A percentile compares a stretch with the other conserved stretches of the same genome.
phyloP scores from a whole-genome alignment of 2,797 vertebrate species.

The Gallirallus australis region DNA sequence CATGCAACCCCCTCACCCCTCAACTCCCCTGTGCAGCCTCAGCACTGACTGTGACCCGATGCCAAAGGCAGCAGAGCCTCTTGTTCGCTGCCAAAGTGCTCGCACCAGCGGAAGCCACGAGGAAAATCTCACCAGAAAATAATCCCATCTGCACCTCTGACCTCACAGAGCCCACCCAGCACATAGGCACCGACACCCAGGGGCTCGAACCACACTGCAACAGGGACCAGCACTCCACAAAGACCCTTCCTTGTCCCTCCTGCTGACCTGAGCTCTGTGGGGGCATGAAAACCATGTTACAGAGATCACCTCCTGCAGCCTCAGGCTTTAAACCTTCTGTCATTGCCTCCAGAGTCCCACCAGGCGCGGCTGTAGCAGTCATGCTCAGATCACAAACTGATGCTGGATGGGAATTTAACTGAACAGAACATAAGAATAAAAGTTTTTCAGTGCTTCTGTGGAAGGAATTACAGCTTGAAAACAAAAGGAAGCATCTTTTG shows the following conservation, averaged over 20 bases:
- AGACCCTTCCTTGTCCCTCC: not conserved
- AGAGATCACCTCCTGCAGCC: not conserved
- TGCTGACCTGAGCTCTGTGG: not conserved
- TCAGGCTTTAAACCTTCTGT: not conserved
- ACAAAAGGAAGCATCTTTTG: slow-evolving; percentile 12
- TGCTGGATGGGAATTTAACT: not conserved
- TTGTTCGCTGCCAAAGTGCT: not conserved
- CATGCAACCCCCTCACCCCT: accelerated
- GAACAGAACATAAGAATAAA: slow-evolving; percentile 30
- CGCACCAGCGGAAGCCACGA: accelerated
- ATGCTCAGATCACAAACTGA: not conserved
- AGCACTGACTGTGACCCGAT: not conserved
- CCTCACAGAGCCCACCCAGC: not conserved
- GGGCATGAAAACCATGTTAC: not conserved
- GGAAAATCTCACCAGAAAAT: not conserved
- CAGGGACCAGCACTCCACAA: not conserved
- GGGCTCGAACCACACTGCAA: not conserved
- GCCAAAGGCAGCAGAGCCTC: slow-evolving; percentile 39
- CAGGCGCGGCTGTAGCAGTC: not conserved
- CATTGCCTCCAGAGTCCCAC: not conserved
- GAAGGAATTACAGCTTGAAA: slow-evolving; percentile 53
- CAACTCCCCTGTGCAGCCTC: not conserved
- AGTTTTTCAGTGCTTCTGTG: not conserved
- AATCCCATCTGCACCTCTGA: not conserved
- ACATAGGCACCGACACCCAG: not conserved